phyloP scores from a whole-genome alignment of 2,113 vertebrate genomes.

The Todiramphus chloris region DNA sequence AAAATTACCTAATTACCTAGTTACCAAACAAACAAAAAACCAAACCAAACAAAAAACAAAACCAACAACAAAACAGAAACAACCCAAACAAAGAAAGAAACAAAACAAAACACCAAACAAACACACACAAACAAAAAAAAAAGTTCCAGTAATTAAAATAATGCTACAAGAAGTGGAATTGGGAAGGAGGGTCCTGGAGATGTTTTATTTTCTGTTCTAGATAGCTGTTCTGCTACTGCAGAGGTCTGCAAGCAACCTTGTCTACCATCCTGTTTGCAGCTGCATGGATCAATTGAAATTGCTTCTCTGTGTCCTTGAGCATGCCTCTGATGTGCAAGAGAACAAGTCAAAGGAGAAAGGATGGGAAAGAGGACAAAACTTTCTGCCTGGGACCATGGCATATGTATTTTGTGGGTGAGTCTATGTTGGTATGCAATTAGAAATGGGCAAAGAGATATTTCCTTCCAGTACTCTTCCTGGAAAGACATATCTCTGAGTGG shows the following conservation, averaged over 20 bases:
- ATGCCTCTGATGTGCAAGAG: background rate
- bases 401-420: background rate
- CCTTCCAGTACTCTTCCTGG: background rate
- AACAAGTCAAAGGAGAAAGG: background rate
- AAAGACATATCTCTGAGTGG: background rate
- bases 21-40: too few relatives aligned
- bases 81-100: too few relatives aligned
- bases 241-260: fast-evolving
- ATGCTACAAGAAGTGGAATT: background rate
- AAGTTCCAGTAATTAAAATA: constrained; percentile 49
- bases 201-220: background rate
- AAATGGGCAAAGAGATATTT: background rate
- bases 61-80: too few relatives aligned
- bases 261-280: background rate
- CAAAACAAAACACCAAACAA: too few relatives aligned
- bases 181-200: background rate
- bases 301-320: background rate
- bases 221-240: background rate
- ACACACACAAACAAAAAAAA: background rate
- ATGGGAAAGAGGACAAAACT: background rate
- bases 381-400: background rate
- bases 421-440: background rate
- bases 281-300: background rate
- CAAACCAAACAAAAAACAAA: too few relatives aligned
- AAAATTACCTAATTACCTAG: background rate